phyloP scores from a whole-genome alignment of 35 echinoderm and acorn worm species.

The Amphiura filiformis region DNA sequence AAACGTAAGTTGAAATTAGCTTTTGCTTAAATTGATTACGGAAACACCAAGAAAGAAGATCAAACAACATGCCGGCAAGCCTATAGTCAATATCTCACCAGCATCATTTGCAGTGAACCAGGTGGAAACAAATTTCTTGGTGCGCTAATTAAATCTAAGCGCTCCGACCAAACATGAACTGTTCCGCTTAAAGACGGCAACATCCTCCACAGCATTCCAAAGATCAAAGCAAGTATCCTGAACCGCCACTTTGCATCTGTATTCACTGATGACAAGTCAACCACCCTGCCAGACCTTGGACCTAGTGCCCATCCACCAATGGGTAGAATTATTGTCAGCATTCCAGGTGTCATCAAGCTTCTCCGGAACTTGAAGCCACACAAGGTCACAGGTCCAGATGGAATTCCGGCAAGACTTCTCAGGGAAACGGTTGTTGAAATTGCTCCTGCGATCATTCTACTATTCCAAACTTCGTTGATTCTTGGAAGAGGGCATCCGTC shows the following conservation, averaged over 20 bases:
- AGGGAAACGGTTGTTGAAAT: constrained; percentile 16
- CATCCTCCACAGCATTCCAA: background rate
- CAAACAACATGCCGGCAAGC: too few species aligned
- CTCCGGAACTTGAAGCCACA: background rate
- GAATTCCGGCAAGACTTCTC: background rate
- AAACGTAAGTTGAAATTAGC: too few species aligned
- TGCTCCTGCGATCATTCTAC: constrained; percentile 19
- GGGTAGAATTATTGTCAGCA: background rate
- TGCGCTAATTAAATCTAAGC: background rate
- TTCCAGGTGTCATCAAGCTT: background rate
- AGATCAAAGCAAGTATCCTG: background rate
- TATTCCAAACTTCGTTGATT: constrained; percentile 34
- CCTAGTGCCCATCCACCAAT: background rate
- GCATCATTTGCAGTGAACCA: background rate
- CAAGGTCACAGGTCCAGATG: background rate
- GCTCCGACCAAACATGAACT: background rate
- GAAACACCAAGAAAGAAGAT: too few species aligned
- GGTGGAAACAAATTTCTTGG: background rate
- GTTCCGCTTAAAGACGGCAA: background rate
- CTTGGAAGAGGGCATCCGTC: constrained; percentile 20
- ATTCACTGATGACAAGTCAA: background rate
- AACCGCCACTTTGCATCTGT: background rate
- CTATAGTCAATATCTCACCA: background rate
- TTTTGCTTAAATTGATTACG: too few species aligned
- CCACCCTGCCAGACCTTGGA: background rate